Percentiles rank a stretch among this genome's conserved stretches.
Evolutionary conservation across 1,140 invertebrate genomes (phyloP).

Genomic region (Coenobita brevimanus): DNA sequence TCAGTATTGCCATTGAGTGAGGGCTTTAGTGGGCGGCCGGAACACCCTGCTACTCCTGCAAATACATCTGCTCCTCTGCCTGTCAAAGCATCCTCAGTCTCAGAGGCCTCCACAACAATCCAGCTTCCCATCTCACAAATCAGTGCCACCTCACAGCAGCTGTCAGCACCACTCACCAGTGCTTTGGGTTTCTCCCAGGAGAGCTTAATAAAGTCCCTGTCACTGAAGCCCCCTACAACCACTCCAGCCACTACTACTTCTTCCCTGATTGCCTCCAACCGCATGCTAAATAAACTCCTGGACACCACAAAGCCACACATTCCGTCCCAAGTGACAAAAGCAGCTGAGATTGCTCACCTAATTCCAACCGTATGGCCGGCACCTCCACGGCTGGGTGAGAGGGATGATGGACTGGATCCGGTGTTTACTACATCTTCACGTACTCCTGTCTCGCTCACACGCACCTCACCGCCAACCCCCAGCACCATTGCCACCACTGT

Average conservation of each 20-base stretch:
- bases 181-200: constrained; percentile 2
- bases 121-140: constrained; percentile 35
- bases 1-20: constrained; percentile 26
- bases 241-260: constrained; percentile 24
- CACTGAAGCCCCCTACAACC: neutral
- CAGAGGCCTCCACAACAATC: neutral
- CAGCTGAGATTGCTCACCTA: constrained; percentile 58
- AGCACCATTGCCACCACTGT: constrained; percentile 31
- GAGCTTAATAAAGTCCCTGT: neutral
- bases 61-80: neutral
- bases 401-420: constrained; percentile 30
- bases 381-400: constrained; percentile 19
- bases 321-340: constrained; percentile 55
- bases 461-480: constrained; percentile 28
- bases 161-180: constrained; percentile 17
- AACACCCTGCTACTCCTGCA: neutral
- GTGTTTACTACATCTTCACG: constrained; percentile 27
- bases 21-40: constrained; percentile 4
- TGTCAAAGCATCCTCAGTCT: neutral
- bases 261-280: constrained; percentile 39
- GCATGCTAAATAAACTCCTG: constrained; percentile 48
- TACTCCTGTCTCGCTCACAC: constrained; percentile 29
- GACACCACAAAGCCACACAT: constrained; percentile 54
- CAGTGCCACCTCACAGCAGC: constrained; percentile 4
- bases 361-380: constrained; percentile 31